Percentiles rank a stretch among this genome's conserved stretches.
phyloP scores from a whole-genome alignment of 1,140 invertebrate genomes.

The Galleria mellonella region DNA sequence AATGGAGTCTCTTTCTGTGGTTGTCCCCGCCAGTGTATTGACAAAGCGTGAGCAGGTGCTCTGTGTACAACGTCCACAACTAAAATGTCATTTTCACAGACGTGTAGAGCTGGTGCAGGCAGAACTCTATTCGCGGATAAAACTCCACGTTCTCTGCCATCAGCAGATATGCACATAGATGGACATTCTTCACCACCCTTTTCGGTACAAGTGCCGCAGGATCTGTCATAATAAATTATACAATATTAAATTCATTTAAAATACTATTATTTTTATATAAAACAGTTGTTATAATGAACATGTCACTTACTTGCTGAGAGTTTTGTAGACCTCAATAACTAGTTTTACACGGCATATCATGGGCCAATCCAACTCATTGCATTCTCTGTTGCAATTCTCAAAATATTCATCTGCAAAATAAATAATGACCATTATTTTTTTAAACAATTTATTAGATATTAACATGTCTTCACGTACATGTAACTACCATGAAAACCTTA shows the following conservation, averaged over 20 bases:
- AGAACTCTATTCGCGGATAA: slow-evolving; percentile 87
- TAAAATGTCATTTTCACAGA: slow-evolving; percentile 90
- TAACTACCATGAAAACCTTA: no score
- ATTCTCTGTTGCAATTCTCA: slow-evolving; percentile 82
- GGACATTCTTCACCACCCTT: slow-evolving; percentile 78
- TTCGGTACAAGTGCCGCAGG: slow-evolving; percentile 79
- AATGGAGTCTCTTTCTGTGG: slow-evolving; percentile 84
- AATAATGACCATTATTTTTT: slow-evolving; percentile 6
- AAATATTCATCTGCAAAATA: slow-evolving; percentile 79
- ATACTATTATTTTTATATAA: no score
- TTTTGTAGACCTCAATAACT: slow-evolving; percentile 80
- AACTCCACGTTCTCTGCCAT: slow-evolving; percentile 81
- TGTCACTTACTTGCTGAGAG: slow-evolving; percentile 77
- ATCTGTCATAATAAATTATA: slow-evolving; percentile 33
- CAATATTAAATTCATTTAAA: no score
- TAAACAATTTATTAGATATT: slow-evolving; percentile 1
- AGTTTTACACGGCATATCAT: slow-evolving; percentile 87
- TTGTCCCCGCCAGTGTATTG: slow-evolving; percentile 90
- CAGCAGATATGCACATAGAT: slow-evolving; percentile 80
- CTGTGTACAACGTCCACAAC: slow-evolving; percentile 89
- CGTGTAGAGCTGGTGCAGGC: slow-evolving; percentile 89
- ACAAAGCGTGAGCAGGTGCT: slow-evolving; percentile 80
- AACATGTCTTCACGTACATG: neutral
- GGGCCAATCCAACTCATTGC: slow-evolving; percentile 85
- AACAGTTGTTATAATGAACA: neutral